These are phyloP conservation scores for Neodiprion fabricii DNA, from an alignment of 1,140 invertebrate genomes.

Conservation along the genomic window DNA sequence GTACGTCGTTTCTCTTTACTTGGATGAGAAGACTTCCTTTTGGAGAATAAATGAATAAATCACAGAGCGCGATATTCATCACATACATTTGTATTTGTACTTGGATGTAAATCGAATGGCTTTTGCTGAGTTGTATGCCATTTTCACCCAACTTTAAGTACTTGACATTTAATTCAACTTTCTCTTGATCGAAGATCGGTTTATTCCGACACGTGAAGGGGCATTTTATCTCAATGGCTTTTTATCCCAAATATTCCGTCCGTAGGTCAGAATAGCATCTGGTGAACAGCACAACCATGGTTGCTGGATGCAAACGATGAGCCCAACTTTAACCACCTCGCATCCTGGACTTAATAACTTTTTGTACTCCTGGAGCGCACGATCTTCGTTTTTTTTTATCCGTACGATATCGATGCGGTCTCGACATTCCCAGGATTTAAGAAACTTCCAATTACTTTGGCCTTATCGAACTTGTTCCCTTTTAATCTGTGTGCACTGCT, in stretches of 20 bases:
- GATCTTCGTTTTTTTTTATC: conserved; percentile 18
- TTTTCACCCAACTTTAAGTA: conserved; percentile 22
- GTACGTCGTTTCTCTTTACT: conserved; percentile 11
- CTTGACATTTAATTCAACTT: conserved; percentile 15
- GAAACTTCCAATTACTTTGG: conserved; percentile 20
- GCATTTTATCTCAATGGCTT: conserved; percentile 21
- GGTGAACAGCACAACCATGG: conserved; percentile 20
- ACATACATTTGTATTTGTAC: conserved; percentile 24
- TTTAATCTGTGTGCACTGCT: conserved; percentile 22
- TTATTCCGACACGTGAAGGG: conserved; percentile 20
- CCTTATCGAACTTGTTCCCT: conserved; percentile 15
- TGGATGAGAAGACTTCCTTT: conserved; percentile 11
- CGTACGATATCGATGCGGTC: conserved; percentile 12
- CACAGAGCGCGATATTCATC: conserved; percentile 18
- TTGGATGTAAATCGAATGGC: conserved; percentile 20
- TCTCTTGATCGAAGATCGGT: not conserved
- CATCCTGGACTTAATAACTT: conserved; percentile 10
- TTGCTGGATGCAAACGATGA: conserved; percentile 12
- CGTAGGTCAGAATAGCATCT: conserved; percentile 17
- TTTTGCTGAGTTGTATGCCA: conserved; percentile 18
- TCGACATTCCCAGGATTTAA: not conserved
- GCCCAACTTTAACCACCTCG: conserved; percentile 18
- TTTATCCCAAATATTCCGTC: conserved; percentile 20
- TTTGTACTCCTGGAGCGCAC: conserved; percentile 5
- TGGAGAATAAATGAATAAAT: conserved; percentile 21